phyloP scores from a whole-genome alignment of 2,888 invertebrate genomes.

The Lasius platythorax region DNA sequence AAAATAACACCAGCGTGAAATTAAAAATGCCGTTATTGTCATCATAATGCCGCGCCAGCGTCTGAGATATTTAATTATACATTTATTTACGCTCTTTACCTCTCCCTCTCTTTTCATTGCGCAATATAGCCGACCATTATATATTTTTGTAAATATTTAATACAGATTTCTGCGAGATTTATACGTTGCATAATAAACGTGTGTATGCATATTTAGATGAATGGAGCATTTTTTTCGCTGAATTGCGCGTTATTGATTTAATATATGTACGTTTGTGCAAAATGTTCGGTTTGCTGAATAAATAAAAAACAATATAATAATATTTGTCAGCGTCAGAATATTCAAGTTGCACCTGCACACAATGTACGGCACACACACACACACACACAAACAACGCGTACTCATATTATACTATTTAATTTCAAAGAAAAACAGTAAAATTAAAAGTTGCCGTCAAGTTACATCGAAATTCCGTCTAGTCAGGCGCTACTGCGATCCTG shows the following conservation, averaged over 20 bases:
- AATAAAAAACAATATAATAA: slow-evolving; percentile 10
- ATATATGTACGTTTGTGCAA: slow-evolving; percentile 1
- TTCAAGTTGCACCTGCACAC: background rate
- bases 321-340: slow-evolving; percentile 12
- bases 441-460: slow-evolving; percentile 19
- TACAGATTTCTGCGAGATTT: slow-evolving; percentile 37
- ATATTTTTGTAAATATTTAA: slow-evolving; percentile 35
- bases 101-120: background rate
- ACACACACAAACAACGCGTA: background rate
- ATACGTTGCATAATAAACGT: slow-evolving; percentile 22
- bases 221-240: background rate
- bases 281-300: slow-evolving; percentile 14
- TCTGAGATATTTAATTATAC: slow-evolving; percentile 15
- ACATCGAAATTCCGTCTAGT: background rate
- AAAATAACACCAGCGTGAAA: slow-evolving; percentile 28
- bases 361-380: background rate
- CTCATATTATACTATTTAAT: background rate
- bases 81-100: slow-evolving; percentile 37
- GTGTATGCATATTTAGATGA: background rate
- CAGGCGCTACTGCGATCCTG: background rate
- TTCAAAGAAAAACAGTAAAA: slow-evolving; percentile 23
- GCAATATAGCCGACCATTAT: background rate
- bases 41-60: background rate
- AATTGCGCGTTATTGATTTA: slow-evolving; percentile 41
- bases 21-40: slow-evolving; percentile 33